These are phyloP conservation scores for Mesochorus sp. DNA, from an alignment of 2,888 invertebrate species.

Conservation along the genomic window DNA sequence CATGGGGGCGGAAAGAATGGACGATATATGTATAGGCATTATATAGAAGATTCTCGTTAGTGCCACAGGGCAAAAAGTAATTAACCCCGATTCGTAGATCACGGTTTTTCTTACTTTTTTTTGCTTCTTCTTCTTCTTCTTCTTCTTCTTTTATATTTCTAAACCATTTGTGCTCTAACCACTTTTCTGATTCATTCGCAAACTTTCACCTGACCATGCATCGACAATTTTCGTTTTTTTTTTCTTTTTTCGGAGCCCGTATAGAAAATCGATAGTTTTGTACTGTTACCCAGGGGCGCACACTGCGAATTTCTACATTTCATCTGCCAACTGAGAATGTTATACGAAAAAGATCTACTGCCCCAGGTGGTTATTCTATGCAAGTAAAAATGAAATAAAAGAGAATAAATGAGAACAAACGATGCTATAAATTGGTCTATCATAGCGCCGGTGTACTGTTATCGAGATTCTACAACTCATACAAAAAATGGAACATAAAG, in stretches of 20 bases:
- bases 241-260: background rate
- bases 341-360: background rate
- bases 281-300: background rate
- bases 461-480: no score
- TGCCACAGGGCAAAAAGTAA: slow-evolving; percentile 55
- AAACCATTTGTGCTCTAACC: slow-evolving; percentile 22
- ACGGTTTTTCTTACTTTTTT: slow-evolving; percentile 29
- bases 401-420: background rate
- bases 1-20: slow-evolving; percentile 19
- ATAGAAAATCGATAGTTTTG: slow-evolving; percentile 28
- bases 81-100: slow-evolving; percentile 54
- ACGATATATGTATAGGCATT: slow-evolving; percentile 13
- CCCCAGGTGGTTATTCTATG: background rate
- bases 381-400: background rate
- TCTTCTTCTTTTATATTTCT: slow-evolving; percentile 27
- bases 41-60: slow-evolving; percentile 47
- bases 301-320: background rate
- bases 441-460: no score
- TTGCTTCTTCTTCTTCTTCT: slow-evolving; percentile 18
- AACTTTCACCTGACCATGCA: slow-evolving; percentile 18
- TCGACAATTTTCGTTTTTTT: slow-evolving; percentile 23
- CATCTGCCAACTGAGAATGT: slow-evolving; percentile 4
- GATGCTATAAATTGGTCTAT: background rate
- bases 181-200: slow-evolving; percentile 4
- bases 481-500: no score